Conservation (phyloP, 2,797 vertebrate species). For the Pipistrellus nathusii region DNA sequence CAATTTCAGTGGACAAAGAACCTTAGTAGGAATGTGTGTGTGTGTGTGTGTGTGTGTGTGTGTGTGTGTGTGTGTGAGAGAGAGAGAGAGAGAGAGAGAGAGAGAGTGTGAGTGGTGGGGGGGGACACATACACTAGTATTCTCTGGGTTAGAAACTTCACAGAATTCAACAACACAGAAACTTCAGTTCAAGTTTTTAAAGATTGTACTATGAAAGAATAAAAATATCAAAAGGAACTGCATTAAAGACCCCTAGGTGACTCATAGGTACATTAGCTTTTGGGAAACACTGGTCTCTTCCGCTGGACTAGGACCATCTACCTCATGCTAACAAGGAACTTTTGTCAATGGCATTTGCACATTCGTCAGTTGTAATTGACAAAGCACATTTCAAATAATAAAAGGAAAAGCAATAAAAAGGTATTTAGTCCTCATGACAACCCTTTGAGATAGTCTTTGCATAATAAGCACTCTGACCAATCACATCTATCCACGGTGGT, state of each 20-base stretch:
- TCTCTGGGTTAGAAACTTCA: neutral
- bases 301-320: neutral
- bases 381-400: neutral
- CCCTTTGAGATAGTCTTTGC: neutral
- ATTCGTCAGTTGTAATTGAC: neutral
- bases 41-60: neutral
- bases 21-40: neutral
- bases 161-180: conserved; percentile 5
- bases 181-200: neutral
- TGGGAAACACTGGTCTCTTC: neutral
- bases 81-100: too few relatives aligned
- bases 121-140: neutral
- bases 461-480: neutral
- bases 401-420: neutral
- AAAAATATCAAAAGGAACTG: conserved; percentile 10
- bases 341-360: neutral
- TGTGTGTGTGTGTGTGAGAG: neutral
- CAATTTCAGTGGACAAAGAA: neutral
- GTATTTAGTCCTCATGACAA: neutral
- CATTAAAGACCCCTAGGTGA: neutral
- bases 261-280: neutral
- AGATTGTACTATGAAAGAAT: neutral
- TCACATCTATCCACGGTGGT: neutral
- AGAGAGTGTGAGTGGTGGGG: too few relatives aligned
- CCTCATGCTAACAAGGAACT: neutral